A percentile compares a stretch with the other conserved stretches of the same genome.
Evolutionary conservation across 2,797 vertebrate species (phyloP).

Genomic region (Acanthurus tractus): DNA sequence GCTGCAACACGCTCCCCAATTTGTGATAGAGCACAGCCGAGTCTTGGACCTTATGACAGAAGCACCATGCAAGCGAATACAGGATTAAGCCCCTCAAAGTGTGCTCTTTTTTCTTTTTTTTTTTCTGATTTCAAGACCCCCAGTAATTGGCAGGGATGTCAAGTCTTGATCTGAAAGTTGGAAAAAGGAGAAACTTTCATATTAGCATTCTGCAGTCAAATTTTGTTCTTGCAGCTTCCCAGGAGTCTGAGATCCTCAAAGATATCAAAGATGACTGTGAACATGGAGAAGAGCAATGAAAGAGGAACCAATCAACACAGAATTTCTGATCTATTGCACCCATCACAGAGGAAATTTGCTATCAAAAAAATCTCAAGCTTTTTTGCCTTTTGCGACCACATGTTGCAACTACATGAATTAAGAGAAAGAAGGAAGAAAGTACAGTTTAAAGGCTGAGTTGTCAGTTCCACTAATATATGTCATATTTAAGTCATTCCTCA

Average conservation of each 20-base stretch:
- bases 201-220: constrained; percentile 35
- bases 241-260: constrained; percentile 31
- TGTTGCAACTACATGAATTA: neutral
- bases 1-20: constrained; percentile 40
- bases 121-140: constrained; percentile 20
- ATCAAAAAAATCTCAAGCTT: neutral
- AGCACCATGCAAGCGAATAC: constrained; percentile 23
- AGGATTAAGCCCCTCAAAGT: constrained; percentile 33
- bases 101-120: neutral
- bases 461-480: constrained; percentile 1
- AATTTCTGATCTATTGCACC: constrained; percentile 24
- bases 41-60: constrained; percentile 29
- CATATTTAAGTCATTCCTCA: neutral
- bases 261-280: constrained; percentile 53
- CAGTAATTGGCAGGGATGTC: constrained; percentile 46
- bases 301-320: constrained; percentile 1
- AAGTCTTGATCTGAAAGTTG: constrained; percentile 25
- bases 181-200: constrained; percentile 45
- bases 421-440: neutral
- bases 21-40: constrained; percentile 38
- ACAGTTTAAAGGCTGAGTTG: neutral
- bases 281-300: constrained; percentile 34
- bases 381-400: neutral
- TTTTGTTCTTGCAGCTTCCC: constrained; percentile 36
- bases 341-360: neutral